Percentiles rank a stretch among this genome's conserved stretches.
Evolutionary conservation across 2,797 vertebrate species (phyloP).

Genomic region (Cynodonichthys magdalenae): DNA sequence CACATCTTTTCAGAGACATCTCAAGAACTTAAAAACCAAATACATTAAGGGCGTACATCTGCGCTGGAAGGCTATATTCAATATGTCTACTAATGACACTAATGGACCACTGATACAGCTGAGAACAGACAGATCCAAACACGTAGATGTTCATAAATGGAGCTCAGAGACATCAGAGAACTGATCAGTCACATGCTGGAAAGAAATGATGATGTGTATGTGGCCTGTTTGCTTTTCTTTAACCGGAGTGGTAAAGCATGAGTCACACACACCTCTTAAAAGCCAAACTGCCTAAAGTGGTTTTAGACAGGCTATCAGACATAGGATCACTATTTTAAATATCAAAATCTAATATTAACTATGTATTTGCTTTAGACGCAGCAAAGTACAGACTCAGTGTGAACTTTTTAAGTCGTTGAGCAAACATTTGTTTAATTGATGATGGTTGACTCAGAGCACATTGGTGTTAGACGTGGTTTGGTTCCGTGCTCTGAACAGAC

Average conservation of each 20-base stretch:
- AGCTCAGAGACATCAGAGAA: background rate
- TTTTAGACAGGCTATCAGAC: background rate
- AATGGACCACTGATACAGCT: constrained; percentile 23
- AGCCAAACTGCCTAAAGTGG: background rate
- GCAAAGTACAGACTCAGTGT: background rate
- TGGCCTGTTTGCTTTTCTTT: background rate
- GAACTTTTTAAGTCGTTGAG: background rate
- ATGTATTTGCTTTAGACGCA: background rate
- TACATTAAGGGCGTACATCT: background rate
- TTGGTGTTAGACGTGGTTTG: constrained; percentile 11
- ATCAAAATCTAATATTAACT: background rate
- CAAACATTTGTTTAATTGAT: background rate
- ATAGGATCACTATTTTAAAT: background rate
- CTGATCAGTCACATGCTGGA: constrained; percentile 1
- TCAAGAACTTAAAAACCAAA: constrained; percentile 28
- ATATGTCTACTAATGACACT: constrained; percentile 22
- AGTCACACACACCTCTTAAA: background rate
- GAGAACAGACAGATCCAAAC: constrained; percentile 15
- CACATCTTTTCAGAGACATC: constrained; percentile 36
- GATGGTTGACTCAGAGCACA: constrained; percentile 2
- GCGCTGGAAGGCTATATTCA: background rate
- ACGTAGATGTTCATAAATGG: constrained; percentile 26
- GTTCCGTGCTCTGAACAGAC: constrained; percentile 15
- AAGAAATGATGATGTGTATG: background rate
- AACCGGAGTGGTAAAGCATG: background rate